A percentile compares a stretch with the other conserved stretches of the same genome.
These are phyloP conservation scores for Epinephelus cyanopodus DNA, from an alignment of 2,113 vertebrate genomes.

Conservation along the genomic window DNA sequence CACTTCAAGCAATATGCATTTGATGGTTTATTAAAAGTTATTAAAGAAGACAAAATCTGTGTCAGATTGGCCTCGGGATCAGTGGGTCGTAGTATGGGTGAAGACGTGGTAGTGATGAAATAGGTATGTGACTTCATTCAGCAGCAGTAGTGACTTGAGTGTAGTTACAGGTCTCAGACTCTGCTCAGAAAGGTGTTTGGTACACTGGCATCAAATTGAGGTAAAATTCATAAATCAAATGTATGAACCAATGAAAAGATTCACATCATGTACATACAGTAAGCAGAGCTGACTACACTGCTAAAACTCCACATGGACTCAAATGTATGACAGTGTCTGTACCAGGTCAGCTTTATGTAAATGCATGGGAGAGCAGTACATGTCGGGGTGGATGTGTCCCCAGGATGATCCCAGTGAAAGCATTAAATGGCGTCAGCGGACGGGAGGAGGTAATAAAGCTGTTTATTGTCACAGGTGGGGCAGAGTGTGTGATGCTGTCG, in stretches of 20 bases:
- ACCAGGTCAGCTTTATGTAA: background rate
- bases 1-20: no score
- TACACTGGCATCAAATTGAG: background rate
- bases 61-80: no score
- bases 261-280: background rate
- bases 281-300: background rate
- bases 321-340: background rate
- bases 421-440: slow-evolving; percentile 72
- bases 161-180: background rate
- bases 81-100: no score
- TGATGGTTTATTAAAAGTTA: no score
- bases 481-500: slow-evolving; percentile 64
- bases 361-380: slow-evolving; percentile 10
- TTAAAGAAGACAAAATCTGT: no score
- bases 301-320: background rate
- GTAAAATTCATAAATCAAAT: background rate
- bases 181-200: background rate
- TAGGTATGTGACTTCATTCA: background rate
- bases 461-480: slow-evolving; percentile 84
- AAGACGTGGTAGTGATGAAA: background rate
- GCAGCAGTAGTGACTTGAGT: background rate
- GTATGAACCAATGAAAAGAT: background rate
- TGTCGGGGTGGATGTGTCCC: slow-evolving; percentile 47
- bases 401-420: slow-evolving; percentile 62
- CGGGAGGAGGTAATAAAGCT: slow-evolving; percentile 76